Base-by-base conservation (phyloP, 2,888 invertebrate genomes). In the Lucinisca nassula region DNA sequence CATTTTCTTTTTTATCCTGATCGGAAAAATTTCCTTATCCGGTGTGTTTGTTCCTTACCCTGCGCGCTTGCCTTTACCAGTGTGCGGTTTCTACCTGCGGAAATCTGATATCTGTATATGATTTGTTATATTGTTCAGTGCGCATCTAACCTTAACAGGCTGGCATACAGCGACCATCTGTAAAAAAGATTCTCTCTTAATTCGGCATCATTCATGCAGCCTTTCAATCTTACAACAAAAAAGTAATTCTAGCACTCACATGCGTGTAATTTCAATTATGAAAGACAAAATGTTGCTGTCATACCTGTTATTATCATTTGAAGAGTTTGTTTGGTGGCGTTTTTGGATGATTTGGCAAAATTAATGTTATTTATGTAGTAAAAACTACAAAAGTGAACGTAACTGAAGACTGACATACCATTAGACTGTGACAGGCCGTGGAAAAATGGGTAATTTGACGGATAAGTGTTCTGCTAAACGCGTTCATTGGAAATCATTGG, bases 171-270 rank as follows among this genome's bases (percentile, higher is more conserved):
- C n/a, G n/a, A n/a, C n/a, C n/a, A n/a, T n/a, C n/a, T n/a, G n/a
- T n/a, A n/a, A n/a, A n/a, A n/a, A n/a, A n/a, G n/a, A n/a, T n/a
- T n/a, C n/a, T n/a, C n/a, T n/a, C n/a, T 51, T 51, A 17, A 21
- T 51, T 61, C 61, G 61, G 61, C 35, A 67, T 35, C 67, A 8
- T 32, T 67, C 67, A 67, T 1, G 67, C 35, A 67, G 67, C 35
- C 67, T 30, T 67, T 67, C 67, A 67, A 35, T 67, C 67, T 12
- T 67, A 35, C 45, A 67, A 67, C 67, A 32, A 35, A 67, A 67
- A 35, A 12, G 55, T 67, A 67, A 67, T 67, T 67, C 35, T 35
- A 67, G 35, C 67, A 14, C 10, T 35, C 12, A 35, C 17, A 3
- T 21, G 67, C 21, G 21, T 67, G 67, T 30, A 67, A 35, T 67